Percentiles rank a stretch among this genome's conserved stretches.
Conservation (phyloP, 2,113 vertebrate genomes). For the Rhadina sibilatrix region DNA sequence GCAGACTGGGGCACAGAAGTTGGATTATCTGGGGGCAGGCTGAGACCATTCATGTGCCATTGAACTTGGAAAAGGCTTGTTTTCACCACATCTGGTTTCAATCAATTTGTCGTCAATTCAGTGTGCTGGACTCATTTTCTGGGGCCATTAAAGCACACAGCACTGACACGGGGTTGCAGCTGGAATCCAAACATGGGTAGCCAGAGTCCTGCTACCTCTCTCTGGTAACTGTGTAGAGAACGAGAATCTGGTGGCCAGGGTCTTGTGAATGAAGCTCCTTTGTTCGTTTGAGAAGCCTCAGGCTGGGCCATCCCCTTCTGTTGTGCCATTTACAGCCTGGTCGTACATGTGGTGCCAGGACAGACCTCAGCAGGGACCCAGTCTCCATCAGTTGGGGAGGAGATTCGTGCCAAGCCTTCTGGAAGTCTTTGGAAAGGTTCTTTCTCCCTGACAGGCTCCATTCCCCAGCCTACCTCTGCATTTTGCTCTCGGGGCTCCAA, state of each 20-base stretch:
- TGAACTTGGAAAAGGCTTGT: slow-evolving; percentile 61
- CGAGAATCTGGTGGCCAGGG: background rate
- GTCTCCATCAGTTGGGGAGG: fast-evolving
- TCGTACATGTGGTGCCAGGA: fast-evolving
- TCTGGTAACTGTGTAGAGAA: background rate
- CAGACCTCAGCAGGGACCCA: background rate
- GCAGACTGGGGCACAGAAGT: slow-evolving; percentile 39
- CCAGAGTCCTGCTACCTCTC: background rate
- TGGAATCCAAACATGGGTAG: background rate
- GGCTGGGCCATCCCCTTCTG: background rate
- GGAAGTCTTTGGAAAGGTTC: background rate
- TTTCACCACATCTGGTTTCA: slow-evolving; percentile 27
- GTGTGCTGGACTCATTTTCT: slow-evolving; percentile 2
- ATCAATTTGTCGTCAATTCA: slow-evolving; percentile 20
- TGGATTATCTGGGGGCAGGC: background rate
- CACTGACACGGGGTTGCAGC: background rate
- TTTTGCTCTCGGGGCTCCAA: background rate
- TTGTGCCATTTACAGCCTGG: background rate
- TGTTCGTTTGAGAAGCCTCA: background rate
- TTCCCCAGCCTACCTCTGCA: background rate
- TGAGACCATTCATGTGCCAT: slow-evolving; percentile 29
- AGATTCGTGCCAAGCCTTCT: background rate
- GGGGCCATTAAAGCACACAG: slow-evolving; percentile 8
- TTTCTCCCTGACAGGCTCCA: background rate
- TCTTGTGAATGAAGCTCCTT: background rate